These are phyloP conservation scores for Oxyruncus cristatus DNA, from an alignment of 2,113 vertebrate genomes.

Conservation along the genomic window DNA sequence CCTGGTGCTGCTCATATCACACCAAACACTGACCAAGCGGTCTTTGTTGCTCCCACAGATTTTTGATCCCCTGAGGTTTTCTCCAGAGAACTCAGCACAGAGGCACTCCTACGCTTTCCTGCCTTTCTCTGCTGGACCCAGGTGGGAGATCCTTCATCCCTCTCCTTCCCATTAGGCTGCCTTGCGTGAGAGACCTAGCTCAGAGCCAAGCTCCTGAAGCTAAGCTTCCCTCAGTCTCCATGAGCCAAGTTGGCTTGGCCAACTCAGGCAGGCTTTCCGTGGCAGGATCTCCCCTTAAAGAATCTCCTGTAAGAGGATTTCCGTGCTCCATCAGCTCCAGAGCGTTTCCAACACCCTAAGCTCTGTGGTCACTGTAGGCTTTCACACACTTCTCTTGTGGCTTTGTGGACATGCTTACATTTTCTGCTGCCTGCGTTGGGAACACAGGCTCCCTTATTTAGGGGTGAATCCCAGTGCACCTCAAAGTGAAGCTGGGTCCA, in stretches of 20 bases:
- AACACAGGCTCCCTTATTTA: not conserved
- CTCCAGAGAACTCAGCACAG: constrained; percentile 79
- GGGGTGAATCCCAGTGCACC: not conserved
- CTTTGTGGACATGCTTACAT: not conserved
- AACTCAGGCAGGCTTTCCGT: not conserved
- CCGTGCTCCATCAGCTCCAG: not conserved
- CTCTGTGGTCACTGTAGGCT: not conserved
- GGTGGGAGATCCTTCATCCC: constrained; percentile 46
- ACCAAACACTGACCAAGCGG: not conserved
- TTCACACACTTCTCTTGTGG: not conserved
- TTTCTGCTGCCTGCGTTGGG: not conserved
- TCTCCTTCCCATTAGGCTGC: not conserved
- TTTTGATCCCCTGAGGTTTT: constrained; percentile 89
- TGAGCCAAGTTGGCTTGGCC: not conserved
- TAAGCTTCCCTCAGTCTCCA: not conserved
- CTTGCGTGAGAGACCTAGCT: not conserved
- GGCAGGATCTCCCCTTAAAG: not conserved
- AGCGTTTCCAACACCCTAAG: not conserved
- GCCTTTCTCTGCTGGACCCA: constrained; percentile 84
- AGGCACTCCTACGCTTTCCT: constrained; percentile 86
- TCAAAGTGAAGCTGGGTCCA: not conserved
- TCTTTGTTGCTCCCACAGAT: constrained; percentile 68
- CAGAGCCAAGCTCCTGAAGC: not conserved
- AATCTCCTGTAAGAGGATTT: not conserved
- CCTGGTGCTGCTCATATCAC: not conserved